Evolutionary conservation across 2,888 invertebrate species (phyloP).

Genomic region (Parnassius apollo): DNA sequence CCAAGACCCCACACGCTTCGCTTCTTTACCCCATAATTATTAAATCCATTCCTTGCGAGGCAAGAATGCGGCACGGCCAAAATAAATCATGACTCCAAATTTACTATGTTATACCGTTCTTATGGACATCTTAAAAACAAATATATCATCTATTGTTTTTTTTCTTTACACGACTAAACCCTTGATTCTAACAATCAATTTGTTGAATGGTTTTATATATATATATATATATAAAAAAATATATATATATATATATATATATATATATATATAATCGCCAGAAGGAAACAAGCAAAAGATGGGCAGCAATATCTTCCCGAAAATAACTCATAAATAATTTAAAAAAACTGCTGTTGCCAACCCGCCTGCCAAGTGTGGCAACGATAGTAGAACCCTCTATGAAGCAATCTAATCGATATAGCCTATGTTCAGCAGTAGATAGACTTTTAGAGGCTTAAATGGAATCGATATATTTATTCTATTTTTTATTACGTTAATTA

Average conservation of each 20-base stretch:
- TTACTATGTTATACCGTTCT: constrained; percentile 29
- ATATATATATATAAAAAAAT: too few relatives aligned
- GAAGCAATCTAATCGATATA: not conserved
- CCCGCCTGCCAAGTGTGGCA: too few relatives aligned
- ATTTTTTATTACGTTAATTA: too few relatives aligned
- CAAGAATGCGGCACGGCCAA: constrained; percentile 59
- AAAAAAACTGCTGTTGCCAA: too few relatives aligned
- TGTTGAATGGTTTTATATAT: not conserved
- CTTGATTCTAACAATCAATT: constrained; percentile 8
- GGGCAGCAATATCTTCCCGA: too few relatives aligned
- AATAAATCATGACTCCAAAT: constrained; percentile 39
- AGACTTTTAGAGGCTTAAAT: too few relatives aligned
- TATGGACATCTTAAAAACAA: constrained; percentile 28
- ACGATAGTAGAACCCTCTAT: not conserved
- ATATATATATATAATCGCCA: too few relatives aligned
- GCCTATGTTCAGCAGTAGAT: too few relatives aligned
- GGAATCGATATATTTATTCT: too few relatives aligned
- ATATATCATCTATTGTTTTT: not conserved
- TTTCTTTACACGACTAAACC: constrained; percentile 9
- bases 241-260: too few relatives aligned
- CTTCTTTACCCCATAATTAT: constrained; percentile 75
- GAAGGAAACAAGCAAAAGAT: too few relatives aligned
- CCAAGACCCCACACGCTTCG: constrained; percentile 69
- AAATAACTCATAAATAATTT: too few relatives aligned
- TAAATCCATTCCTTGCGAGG: constrained; percentile 67